Conservation (phyloP, 1,140 invertebrate genomes). For the Cylas formicarius region DNA sequence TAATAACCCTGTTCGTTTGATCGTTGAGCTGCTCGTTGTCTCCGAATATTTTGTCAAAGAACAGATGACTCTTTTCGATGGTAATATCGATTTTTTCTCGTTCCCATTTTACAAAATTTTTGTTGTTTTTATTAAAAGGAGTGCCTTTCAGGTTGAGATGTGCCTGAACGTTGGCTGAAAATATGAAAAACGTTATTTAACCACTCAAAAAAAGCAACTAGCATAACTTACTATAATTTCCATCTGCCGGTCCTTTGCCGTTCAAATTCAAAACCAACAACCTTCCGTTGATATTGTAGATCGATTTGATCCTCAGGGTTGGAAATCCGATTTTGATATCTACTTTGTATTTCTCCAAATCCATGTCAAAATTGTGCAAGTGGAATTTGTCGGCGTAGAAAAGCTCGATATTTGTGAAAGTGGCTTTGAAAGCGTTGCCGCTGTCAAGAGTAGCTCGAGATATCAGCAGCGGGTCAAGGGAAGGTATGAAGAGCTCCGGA, state of each 20-base stretch:
- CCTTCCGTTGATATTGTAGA: constrained; percentile 27
- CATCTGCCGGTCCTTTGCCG: constrained; percentile 26
- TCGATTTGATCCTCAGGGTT: constrained; percentile 19
- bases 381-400: constrained; percentile 23
- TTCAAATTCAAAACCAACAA: constrained; percentile 25
- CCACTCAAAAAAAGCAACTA: neutral
- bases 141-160: constrained; percentile 21
- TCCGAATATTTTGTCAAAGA: constrained; percentile 31
- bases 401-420: constrained; percentile 26
- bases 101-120: constrained; percentile 19
- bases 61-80: constrained; percentile 14
- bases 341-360: constrained; percentile 20
- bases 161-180: constrained; percentile 23
- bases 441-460: constrained; percentile 21
- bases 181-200: neutral
- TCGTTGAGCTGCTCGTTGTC: constrained; percentile 33
- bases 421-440: constrained; percentile 24
- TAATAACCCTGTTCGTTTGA: constrained; percentile 28
- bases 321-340: constrained; percentile 21
- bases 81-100: constrained; percentile 18
- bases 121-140: constrained; percentile 29
- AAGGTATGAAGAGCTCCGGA: constrained; percentile 41
- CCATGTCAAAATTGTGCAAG: constrained; percentile 20
- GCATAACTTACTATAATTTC: constrained; percentile 30
- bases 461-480: constrained; percentile 43